Percentiles rank a stretch among this genome's conserved stretches.
Evolutionary conservation across 2,888 invertebrate species (phyloP).

Genomic region (Heterodera filipjevi): DNA sequence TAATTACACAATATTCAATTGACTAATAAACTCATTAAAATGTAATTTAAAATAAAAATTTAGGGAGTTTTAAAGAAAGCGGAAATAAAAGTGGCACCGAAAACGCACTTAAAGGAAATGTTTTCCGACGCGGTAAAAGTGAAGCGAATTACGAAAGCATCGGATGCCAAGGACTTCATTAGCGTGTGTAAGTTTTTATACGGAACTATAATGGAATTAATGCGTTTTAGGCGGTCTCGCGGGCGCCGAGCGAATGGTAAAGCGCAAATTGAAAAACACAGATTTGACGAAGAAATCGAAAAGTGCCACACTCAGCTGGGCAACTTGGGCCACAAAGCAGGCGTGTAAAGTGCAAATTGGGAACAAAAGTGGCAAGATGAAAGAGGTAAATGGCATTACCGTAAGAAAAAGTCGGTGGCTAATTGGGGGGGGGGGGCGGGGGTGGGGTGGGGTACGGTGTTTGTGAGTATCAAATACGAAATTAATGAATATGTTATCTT

Average conservation of each 20-base stretch:
- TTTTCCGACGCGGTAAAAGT: background rate
- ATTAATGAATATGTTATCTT: background rate
- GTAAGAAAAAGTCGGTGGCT: background rate
- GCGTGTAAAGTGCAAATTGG: constrained; percentile 1
- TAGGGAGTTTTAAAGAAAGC: background rate
- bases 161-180: background rate
- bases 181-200: background rate
- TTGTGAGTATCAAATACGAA: background rate
- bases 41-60: background rate
- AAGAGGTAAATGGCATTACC: background rate
- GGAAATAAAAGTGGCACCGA: background rate
- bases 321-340: constrained; percentile 5
- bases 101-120: background rate
- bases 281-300: constrained; percentile 6
- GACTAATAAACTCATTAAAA: background rate
- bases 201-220: background rate
- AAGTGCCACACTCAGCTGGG: constrained; percentile 10
- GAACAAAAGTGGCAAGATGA: background rate
- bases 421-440: background rate
- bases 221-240: background rate
- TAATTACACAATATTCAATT: background rate
- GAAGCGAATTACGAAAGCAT: background rate
- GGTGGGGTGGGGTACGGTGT: background rate
- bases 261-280: background rate
- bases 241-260: constrained; percentile 10